phyloP scores from a whole-genome alignment of 2,797 vertebrate genomes.

The Enteromius mattozi region DNA sequence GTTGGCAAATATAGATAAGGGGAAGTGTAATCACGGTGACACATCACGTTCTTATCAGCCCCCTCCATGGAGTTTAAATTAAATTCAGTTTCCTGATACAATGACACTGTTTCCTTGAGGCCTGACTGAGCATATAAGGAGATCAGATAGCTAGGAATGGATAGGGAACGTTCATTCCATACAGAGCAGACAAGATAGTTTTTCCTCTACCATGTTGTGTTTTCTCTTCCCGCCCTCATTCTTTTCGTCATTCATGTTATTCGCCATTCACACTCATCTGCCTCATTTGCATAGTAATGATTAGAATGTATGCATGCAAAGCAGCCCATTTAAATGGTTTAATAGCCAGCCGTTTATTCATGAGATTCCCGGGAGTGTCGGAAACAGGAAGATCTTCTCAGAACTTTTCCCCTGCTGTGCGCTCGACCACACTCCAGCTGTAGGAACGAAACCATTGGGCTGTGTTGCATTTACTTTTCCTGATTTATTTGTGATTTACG shows the following conservation, averaged over 20 bases:
- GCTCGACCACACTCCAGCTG: constrained; percentile 1
- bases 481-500: constrained; percentile 6
- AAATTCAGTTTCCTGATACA: constrained; percentile 49
- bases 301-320: constrained; percentile 50
- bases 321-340: constrained; percentile 52
- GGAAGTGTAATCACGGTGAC: constrained; percentile 34
- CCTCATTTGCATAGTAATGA: constrained; percentile 58
- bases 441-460: neutral
- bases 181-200: constrained; percentile 5
- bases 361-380: constrained; percentile 44
- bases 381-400: constrained; percentile 12
- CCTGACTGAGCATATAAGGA: constrained; percentile 49
- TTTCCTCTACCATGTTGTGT: neutral
- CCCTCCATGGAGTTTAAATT: constrained; percentile 40
- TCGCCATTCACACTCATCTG: constrained; percentile 33
- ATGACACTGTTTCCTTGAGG: constrained; percentile 53
- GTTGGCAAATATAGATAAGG: constrained; percentile 58
- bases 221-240: constrained; percentile 1
- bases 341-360: constrained; percentile 54
- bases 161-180: constrained; percentile 9
- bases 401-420: constrained; percentile 24
- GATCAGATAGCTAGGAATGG: constrained; percentile 36
- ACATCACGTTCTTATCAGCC: constrained; percentile 58
- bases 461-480: constrained; percentile 6
- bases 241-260: constrained; percentile 32